Conservation (phyloP, 2,113 vertebrate genomes). For the Ivindomyrus marchei region DNA sequence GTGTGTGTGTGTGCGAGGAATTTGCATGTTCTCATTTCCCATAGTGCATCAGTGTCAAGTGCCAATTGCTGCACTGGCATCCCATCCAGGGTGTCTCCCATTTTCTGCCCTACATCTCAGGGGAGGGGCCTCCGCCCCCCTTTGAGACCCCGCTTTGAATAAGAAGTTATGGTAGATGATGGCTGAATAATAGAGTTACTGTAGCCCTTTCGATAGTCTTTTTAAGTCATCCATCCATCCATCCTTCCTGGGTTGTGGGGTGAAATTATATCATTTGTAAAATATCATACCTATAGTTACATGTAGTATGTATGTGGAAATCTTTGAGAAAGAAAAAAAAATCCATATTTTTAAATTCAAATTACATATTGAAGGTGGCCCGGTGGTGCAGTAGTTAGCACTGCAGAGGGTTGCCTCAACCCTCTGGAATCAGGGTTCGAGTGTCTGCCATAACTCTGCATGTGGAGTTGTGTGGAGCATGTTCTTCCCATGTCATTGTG, state of each 20-base stretch:
- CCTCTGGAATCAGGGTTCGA: neutral
- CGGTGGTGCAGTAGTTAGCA: neutral
- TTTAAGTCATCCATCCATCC: neutral
- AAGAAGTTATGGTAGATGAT: neutral
- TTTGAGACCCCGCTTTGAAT: neutral
- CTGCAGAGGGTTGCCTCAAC: neutral
- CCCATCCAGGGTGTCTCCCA: neutral
- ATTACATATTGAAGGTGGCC: neutral
- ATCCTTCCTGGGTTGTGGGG: neutral
- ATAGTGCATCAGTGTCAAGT: neutral
- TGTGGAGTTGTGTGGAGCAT: neutral
- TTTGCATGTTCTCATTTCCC: neutral
- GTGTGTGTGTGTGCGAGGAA: neutral
- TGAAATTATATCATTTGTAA: neutral
- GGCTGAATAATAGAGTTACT: neutral
- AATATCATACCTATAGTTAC: neutral
- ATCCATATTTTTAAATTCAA: neutral
- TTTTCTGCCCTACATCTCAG: neutral
- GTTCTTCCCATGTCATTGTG: neutral
- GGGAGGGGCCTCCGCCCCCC: neutral
- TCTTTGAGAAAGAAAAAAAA: neutral
- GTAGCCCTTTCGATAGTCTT: neutral
- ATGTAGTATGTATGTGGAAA: neutral
- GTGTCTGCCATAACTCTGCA: neutral
- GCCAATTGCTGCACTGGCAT: neutral